phyloP scores from a whole-genome alignment of 2,888 invertebrate species.

The Cerceris rybyensis region DNA sequence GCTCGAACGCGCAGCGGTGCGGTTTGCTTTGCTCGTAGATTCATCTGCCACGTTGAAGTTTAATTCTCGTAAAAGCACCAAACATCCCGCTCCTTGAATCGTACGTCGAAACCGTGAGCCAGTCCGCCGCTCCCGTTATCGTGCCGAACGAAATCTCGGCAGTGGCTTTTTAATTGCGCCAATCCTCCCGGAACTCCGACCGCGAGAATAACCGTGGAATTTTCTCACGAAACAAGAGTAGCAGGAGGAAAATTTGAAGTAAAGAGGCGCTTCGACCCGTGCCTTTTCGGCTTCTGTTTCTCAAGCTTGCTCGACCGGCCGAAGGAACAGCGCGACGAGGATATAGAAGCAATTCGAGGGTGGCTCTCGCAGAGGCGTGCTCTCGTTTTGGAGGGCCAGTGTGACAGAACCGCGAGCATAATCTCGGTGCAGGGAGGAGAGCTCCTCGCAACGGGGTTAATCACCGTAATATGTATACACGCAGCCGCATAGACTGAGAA shows the following conservation, averaged over 20 bases:
- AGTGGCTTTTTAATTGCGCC: constrained; percentile 32
- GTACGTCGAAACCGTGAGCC: neutral
- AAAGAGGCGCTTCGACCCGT: neutral
- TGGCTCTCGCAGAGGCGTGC: constrained; percentile 20
- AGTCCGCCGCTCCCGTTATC: neutral
- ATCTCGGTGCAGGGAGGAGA: constrained; percentile 55
- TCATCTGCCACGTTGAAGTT: constrained; percentile 16
- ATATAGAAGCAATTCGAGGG: constrained; percentile 4
- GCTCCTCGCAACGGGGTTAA: constrained; percentile 55
- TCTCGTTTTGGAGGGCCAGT: constrained; percentile 47
- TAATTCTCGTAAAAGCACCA: constrained; percentile 18
- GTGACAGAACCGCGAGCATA: constrained; percentile 54
- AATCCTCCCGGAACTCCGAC: constrained; percentile 5
- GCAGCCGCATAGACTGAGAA: constrained; percentile 1
- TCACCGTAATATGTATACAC: constrained; percentile 28
- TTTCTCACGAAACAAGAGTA: neutral
- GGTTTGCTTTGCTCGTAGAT: constrained; percentile 19
- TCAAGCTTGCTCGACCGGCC: neutral
- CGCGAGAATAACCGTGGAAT: constrained; percentile 10
- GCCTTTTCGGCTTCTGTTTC: too few relatives aligned
- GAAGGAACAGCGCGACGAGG: constrained; percentile 25
- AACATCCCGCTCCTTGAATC: neutral
- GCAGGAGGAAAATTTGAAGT: neutral
- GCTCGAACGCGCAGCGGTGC: neutral
- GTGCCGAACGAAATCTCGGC: constrained; percentile 4